Percentiles rank a stretch among this genome's conserved stretches.
phyloP scores from a whole-genome alignment of 1,140 invertebrate genomes.

The Cryptotermes secundus region DNA sequence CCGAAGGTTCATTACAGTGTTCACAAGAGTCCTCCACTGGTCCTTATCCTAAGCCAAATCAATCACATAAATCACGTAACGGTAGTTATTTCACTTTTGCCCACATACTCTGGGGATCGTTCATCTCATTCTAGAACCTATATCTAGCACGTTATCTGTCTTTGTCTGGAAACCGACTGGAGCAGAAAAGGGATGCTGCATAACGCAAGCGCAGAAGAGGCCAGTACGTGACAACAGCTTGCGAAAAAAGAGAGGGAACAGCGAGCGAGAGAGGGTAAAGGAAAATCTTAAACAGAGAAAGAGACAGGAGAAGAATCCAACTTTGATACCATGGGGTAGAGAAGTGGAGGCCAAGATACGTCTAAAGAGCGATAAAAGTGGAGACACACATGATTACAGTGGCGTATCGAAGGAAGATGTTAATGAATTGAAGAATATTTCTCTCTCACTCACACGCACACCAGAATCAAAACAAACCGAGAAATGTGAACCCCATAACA shows the following conservation, averaged over 20 bases:
- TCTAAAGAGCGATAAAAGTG: background rate
- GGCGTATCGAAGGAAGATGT: background rate
- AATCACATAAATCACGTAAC: background rate
- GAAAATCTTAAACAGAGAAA: background rate
- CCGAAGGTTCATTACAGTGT: too few species aligned
- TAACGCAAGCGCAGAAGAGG: background rate
- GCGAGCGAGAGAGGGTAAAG: background rate
- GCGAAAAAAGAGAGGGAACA: conserved; percentile 1
- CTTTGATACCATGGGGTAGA: conserved; percentile 14
- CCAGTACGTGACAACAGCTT: conserved; percentile 22
- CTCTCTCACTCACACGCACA: background rate
- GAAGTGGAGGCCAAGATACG: background rate
- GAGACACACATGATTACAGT: background rate
- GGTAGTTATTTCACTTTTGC: background rate
- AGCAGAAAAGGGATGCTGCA: background rate
- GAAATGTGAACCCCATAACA: background rate
- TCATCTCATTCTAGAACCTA: background rate
- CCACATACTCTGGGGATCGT: background rate
- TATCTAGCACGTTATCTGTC: background rate
- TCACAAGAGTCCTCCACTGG: too few species aligned
- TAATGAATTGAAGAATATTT: background rate
- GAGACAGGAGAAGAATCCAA: background rate
- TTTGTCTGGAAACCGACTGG: background rate
- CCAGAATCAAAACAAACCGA: background rate
- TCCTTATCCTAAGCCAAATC: background rate